Conservation (phyloP, 1,140 invertebrate species). For the Drosophila seguyi region DNA sequence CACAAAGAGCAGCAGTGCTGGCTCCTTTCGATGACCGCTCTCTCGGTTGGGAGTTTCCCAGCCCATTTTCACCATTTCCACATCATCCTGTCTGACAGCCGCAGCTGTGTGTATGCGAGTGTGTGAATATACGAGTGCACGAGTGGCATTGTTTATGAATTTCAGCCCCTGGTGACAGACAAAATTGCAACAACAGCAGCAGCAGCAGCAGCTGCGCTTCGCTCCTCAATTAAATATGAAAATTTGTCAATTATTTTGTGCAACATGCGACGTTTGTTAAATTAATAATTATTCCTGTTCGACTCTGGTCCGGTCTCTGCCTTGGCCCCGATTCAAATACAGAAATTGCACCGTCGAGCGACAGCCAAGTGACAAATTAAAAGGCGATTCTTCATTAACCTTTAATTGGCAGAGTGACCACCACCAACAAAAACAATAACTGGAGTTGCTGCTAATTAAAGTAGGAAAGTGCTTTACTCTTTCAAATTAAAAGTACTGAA, state of each 20-base stretch:
- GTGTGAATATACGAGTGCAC: slow-evolving; percentile 51
- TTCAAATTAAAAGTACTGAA: slow-evolving; percentile 1
- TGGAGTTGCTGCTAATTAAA: slow-evolving; percentile 36
- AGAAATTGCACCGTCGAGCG: slow-evolving; percentile 7
- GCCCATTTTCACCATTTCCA: slow-evolving; percentile 3
- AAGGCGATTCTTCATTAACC: slow-evolving; percentile 44
- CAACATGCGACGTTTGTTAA: slow-evolving; percentile 82
- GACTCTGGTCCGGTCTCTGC: slow-evolving; percentile 35
- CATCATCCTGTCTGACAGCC: slow-evolving; percentile 50
- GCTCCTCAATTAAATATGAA: slow-evolving; percentile 83
- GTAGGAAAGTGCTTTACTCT: background rate
- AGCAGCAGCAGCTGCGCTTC: slow-evolving; percentile 62
- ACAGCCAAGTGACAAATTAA: slow-evolving; percentile 51
- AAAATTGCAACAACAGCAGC: slow-evolving; percentile 40
- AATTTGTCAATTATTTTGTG: slow-evolving; percentile 84
- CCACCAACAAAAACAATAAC: background rate
- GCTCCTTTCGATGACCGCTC: slow-evolving; percentile 10
- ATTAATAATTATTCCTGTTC: slow-evolving; percentile 79
- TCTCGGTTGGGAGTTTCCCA: background rate
- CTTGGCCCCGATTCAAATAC: slow-evolving; percentile 44
- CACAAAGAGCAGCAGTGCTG: slow-evolving; percentile 33
- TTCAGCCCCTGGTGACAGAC: slow-evolving; percentile 75
- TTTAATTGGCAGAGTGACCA: slow-evolving; percentile 26
- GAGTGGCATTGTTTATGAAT: slow-evolving; percentile 74
- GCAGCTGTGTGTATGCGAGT: slow-evolving; percentile 72